Conservation (phyloP, 2,797 vertebrate genomes). For the Karalla daura region DNA sequence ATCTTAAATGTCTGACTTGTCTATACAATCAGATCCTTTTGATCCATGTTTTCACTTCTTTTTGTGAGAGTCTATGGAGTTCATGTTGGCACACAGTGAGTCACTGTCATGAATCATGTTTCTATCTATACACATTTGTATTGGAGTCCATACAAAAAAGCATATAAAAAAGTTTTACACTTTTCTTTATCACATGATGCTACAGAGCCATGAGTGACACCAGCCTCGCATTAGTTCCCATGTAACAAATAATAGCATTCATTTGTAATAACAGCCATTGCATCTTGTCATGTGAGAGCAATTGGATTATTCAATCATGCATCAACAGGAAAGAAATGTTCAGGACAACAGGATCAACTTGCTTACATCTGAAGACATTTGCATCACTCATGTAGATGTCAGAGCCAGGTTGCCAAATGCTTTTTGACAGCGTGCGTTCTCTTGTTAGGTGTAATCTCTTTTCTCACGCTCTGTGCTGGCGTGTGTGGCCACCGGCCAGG, state of each 20-base stretch:
- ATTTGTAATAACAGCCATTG: slow-evolving; percentile 2
- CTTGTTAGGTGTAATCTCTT: slow-evolving; percentile 58
- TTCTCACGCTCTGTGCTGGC: slow-evolving; percentile 66
- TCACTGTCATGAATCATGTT: too few relatives aligned
- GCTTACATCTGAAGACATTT: slow-evolving; percentile 32
- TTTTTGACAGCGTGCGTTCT: slow-evolving; percentile 50
- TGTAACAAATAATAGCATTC: too few relatives aligned
- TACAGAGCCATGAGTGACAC: too few relatives aligned
- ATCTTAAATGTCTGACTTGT: too few relatives aligned
- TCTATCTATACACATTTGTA: too few relatives aligned
- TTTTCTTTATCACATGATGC: too few relatives aligned
- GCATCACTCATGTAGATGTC: slow-evolving; percentile 30
- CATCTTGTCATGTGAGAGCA: slow-evolving; percentile 55
- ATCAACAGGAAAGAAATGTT: slow-evolving; percentile 36
- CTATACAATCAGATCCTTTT: too few relatives aligned
- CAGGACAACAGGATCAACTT: slow-evolving; percentile 39
- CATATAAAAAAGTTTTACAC: too few relatives aligned
- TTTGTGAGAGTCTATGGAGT: background rate
- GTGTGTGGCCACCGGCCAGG: slow-evolving; percentile 52
- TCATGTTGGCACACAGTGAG: too few relatives aligned
- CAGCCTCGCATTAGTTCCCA: too few relatives aligned
- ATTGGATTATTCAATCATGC: slow-evolving; percentile 54
- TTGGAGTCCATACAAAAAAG: too few relatives aligned
- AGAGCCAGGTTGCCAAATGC: slow-evolving; percentile 35
- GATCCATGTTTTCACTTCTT: slow-evolving; percentile 30